A percentile compares a stretch with the other conserved stretches of the same genome.
Conservation (phyloP, 1,140 invertebrate genomes). For the Plectus sambesii region DNA sequence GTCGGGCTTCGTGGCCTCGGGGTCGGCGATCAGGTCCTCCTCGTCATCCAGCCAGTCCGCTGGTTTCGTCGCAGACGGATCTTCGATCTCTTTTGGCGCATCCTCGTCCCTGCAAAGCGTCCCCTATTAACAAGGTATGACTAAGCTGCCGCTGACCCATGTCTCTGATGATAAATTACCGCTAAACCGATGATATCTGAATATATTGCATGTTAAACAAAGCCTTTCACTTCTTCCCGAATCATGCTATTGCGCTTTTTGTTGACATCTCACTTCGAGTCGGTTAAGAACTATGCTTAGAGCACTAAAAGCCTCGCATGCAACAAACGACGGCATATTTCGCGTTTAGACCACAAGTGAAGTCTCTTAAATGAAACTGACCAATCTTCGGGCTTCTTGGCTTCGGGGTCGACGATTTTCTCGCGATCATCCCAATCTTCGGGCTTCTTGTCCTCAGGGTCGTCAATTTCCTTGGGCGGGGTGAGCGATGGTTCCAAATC, state of each 20-base stretch:
- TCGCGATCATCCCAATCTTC: slow-evolving; percentile 92
- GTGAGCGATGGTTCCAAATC: slow-evolving; percentile 68
- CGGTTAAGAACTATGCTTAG: neutral
- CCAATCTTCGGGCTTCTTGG: slow-evolving; percentile 27
- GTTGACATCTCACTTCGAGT: neutral
- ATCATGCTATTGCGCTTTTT: slow-evolving; percentile 12
- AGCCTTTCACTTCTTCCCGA: slow-evolving; percentile 40
- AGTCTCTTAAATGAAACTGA: too few relatives aligned
- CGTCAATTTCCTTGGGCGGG: slow-evolving; percentile 85
- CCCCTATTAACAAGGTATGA: too few relatives aligned
- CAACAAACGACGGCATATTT: too few relatives aligned
- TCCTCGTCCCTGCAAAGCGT: too few relatives aligned
- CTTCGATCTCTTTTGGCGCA: slow-evolving; percentile 69
- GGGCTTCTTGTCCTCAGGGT: slow-evolving; percentile 77
- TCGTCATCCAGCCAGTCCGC: slow-evolving; percentile 86
- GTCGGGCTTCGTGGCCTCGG: slow-evolving; percentile 69
- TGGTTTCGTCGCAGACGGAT: slow-evolving; percentile 71
- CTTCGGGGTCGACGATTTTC: slow-evolving; percentile 51
- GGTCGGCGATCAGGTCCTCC: slow-evolving; percentile 72
- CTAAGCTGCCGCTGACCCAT: too few relatives aligned
- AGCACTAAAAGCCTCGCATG: neutral
- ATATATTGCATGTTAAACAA: too few relatives aligned
- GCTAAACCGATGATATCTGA: too few relatives aligned
- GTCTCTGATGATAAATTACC: too few relatives aligned
- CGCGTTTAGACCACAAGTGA: neutral